Evolutionary conservation across 2,113 vertebrate species (phyloP).

Genomic region (Mustelus asterias): DNA sequence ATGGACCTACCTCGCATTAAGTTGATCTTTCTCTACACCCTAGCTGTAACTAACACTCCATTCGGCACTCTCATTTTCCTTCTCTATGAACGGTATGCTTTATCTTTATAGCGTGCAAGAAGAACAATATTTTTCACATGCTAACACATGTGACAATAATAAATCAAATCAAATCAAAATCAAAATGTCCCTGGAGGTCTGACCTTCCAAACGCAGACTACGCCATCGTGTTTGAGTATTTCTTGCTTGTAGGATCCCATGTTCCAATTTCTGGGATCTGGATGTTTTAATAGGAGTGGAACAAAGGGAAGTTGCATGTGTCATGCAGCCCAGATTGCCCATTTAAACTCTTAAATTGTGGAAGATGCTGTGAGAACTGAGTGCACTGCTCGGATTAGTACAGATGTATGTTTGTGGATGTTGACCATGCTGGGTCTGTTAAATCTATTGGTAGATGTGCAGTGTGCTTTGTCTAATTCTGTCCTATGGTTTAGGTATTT

Average conservation of each 20-base stretch:
- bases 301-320: neutral
- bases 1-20: no score
- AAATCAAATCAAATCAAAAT: no score
- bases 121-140: no score
- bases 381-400: neutral
- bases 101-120: no score
- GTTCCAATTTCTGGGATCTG: neutral
- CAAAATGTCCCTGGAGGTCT: neutral
- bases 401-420: neutral
- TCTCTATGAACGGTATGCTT: no score
- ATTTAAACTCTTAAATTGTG: neutral
- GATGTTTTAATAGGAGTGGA: neutral
- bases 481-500: conserved; percentile 64
- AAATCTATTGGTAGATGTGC: neutral
- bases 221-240: neutral
- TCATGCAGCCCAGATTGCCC: neutral
- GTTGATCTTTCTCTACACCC: no score
- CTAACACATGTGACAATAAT: no score
- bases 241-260: neutral
- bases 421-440: neutral
- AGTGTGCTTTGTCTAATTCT: neutral
- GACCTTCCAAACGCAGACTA: neutral
- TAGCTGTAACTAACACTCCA: no score
- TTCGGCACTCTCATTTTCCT: no score
- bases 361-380: neutral